Conservation (phyloP, 2,113 vertebrate species). For the Tenrec ecaudatus region DNA sequence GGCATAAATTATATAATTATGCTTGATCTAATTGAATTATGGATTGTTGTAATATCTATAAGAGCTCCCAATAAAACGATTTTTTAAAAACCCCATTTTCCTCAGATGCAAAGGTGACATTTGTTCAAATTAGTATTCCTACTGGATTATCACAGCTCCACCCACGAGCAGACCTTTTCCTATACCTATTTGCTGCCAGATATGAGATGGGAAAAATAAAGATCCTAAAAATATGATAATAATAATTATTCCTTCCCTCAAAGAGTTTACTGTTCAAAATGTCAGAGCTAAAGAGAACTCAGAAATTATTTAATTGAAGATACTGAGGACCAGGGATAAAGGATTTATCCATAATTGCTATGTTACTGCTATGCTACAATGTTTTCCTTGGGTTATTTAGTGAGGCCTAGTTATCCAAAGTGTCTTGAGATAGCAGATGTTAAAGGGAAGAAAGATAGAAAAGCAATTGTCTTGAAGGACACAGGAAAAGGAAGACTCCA, state of each 20-base stretch:
- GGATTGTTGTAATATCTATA: no score
- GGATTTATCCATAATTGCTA: constrained; percentile 18
- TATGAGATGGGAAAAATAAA: constrained; percentile 45
- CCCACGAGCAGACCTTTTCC: constrained; percentile 44
- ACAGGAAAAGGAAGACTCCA: constrained; percentile 50
- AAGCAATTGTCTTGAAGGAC: constrained; percentile 52
- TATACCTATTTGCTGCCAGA: constrained; percentile 57
- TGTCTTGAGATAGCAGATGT: constrained; percentile 20
- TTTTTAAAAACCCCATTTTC: no score
- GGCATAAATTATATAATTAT: no score
- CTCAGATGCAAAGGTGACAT: no score
- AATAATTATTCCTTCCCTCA: constrained; percentile 9
- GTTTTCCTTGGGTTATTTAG: constrained; percentile 38
- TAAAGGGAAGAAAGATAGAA: constrained; percentile 25
- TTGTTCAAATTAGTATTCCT: no score
- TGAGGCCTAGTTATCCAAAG: neutral
- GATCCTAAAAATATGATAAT: neutral
- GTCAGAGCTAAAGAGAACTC: neutral
- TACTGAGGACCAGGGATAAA: constrained; percentile 22
- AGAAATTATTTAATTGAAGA: constrained; percentile 17
- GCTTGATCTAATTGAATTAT: no score
- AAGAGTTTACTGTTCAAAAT: constrained; percentile 44
- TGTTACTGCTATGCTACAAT: constrained; percentile 1
- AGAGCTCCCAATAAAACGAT: no score
- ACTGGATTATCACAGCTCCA: neutral